Percentiles rank a stretch among this genome's conserved stretches.
Conservation (phyloP, 2,888 invertebrate species). For the Agrochola macilenta region DNA sequence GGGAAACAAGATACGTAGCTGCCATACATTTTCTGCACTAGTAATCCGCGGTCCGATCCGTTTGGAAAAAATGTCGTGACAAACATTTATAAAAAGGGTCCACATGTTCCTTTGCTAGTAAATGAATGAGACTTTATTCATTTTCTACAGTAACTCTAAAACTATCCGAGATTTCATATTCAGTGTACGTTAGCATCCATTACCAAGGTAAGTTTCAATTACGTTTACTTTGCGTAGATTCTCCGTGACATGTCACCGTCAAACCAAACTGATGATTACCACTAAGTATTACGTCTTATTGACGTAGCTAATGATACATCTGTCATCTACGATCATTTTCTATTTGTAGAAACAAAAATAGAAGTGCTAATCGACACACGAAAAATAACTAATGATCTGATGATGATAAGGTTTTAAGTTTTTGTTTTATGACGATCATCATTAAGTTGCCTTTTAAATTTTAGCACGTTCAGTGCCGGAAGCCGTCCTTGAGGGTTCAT, state of each 20-base stretch:
- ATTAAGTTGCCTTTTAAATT: neutral
- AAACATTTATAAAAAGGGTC: no score
- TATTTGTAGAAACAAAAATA: neutral
- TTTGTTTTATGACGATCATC: neutral
- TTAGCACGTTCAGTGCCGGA: no score
- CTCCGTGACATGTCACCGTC: slow-evolving; percentile 14
- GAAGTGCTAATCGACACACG: neutral
- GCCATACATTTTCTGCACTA: neutral
- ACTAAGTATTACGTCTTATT: slow-evolving; percentile 2
- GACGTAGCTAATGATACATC: slow-evolving; percentile 15
- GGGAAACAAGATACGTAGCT: neutral
- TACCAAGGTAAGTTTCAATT: slow-evolving; percentile 24
- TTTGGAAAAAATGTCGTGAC: no score
- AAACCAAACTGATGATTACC: slow-evolving; percentile 1
- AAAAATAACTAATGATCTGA: slow-evolving; percentile 3
- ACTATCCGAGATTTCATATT: neutral
- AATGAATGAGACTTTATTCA: neutral
- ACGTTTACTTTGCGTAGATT: slow-evolving; percentile 17
- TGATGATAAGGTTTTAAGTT: slow-evolving; percentile 2
- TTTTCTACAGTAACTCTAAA: neutral
- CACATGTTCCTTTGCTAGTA: no score
- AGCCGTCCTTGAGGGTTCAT: no score
- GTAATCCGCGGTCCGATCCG: neutral
- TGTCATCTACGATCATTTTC: neutral
- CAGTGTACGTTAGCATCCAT: neutral